Evolutionary conservation across 2,888 invertebrate genomes (phyloP), one percentile per base, ranked within the genome.

Genomic region (Sminthurinus aureus): DNA sequence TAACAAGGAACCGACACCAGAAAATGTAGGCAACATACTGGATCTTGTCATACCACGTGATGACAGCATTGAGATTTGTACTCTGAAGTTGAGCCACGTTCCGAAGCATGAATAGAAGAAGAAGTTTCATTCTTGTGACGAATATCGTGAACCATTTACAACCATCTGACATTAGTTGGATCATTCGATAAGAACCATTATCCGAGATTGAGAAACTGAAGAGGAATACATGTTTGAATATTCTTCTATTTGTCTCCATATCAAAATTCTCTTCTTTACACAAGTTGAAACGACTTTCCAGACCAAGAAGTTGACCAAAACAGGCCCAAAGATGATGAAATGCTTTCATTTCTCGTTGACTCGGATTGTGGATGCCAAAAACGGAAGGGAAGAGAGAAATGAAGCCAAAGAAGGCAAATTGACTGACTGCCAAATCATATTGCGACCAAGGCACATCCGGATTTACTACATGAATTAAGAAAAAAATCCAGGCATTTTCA

Each of bases 301-400:
- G 82, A 52, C 88, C 88, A 0, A 88, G 83, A 4, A 85, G 50
- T 64, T 85, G 81, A 8, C 88, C 88, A 50, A 87, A 76, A 2
- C 87, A 83, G 12, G 86, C 88, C 88, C 88, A 88, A 20, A 88
- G 18, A 74, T 88, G 88, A 67, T 86, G 81, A 69, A 87, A 88
- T n/a, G 87, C 88, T 58, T 85, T 58, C 20, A 87, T 87, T 58
- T 85, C 51, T 22, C 88, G 66, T n/a, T 82, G 81, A 22, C 85
- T 84, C 51, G 81, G 81, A 24, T 84, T 83, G 38, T 85, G 83
- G 20, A 88, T 86, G 8, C 88, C 88, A 81, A 88, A 88, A n/a
- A 84, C 74, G 51, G 76, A 81, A 6, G 88, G 88, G 69, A 85
- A 87, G 38, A 85, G 80, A n/a, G 85, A 75, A 38, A 87, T 77